Evolutionary conservation across 2,113 vertebrate genomes (phyloP).

Genomic region (Erythrocercus mccallii): DNA sequence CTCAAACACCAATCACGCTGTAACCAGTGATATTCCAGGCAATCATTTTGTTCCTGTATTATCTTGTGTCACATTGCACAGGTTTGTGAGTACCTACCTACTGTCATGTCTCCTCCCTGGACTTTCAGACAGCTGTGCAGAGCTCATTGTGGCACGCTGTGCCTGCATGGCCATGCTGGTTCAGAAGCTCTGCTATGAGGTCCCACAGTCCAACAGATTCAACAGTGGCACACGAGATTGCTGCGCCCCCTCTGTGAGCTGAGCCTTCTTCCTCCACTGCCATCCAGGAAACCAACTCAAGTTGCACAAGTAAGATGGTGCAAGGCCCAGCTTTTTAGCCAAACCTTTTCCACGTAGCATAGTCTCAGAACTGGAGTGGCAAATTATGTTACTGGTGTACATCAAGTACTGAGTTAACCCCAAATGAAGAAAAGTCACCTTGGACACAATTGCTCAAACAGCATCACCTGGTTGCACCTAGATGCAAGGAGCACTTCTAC

Average conservation of each 20-base stretch:
- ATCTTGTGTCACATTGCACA: rapidly evolving
- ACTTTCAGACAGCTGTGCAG: neutral
- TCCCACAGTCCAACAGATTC: too few species aligned
- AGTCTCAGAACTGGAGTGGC: neutral
- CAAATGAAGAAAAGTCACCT: neutral
- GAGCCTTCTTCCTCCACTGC: neutral
- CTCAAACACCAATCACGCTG: neutral
- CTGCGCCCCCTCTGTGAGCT: neutral
- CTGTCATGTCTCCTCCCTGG: neutral
- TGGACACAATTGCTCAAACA: neutral
- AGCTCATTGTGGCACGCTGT: rapidly evolving
- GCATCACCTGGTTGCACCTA: neutral
- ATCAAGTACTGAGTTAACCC: neutral
- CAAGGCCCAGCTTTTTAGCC: neutral
- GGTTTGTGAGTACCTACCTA: neutral
- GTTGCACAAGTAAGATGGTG: neutral
- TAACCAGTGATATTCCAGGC: neutral
- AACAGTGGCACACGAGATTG: rapidly evolving
- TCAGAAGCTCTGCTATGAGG: neutral
- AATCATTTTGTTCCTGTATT: neutral
- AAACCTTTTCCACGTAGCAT: neutral
- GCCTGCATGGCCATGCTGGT: neutral
- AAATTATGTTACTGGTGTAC: neutral
- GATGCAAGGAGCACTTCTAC: neutral
- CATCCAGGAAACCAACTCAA: neutral